Evolutionary conservation across 2,797 vertebrate genomes (phyloP), one percentile per base, ranked within the genome.

Genomic region (Sebastes itinus): DNA sequence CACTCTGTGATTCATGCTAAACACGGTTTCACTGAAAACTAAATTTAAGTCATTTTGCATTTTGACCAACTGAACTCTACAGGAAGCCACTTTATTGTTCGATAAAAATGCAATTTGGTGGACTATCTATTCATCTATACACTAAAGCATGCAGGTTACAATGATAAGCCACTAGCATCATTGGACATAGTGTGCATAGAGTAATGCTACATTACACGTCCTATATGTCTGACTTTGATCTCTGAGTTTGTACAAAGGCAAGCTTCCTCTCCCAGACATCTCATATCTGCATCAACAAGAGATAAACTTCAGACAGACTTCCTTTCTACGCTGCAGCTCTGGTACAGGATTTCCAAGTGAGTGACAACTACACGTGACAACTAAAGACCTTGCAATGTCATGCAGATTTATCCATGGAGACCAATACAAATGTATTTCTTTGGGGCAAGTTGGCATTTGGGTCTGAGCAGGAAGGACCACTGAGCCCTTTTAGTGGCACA

Each of bases 401-500:
- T 75, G 67, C 35, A 58, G 67, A 67, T 68, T 46, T 33, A 32
- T 67, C 74, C 67, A 59, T 55, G 79, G 81, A 81, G 80, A 84
- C 30, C 27, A 81, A 77, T 54, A 70, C 7, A 88, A 77, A 72
- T 68, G 35, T 42, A 52, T 83, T 77, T 78, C 33, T 85, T 61
- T 71, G 27, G 69, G 42, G 72, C 20, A 59, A 73, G 61, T 54
- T 89, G 88, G 77, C 75, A 78, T 55, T 84, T 13, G 16, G n/a
- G 65, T 81, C n/a, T 4, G n/a, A 69, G 71, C 68, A 87, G 80
- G 73, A 81, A 74, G 65, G 61, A 87, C 87, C 55, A 75, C 82
- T 85, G 80, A 82, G 89, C 56, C 38, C 13, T 75, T 62, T 86
- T n/a, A 81, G 56, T 54, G 72, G 68, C 60, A 84, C 60, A 88